Evolutionary conservation across 1,140 invertebrate species (phyloP), one percentile per base, ranked within the genome.

Genomic region (Drosophila nebulosa): DNA sequence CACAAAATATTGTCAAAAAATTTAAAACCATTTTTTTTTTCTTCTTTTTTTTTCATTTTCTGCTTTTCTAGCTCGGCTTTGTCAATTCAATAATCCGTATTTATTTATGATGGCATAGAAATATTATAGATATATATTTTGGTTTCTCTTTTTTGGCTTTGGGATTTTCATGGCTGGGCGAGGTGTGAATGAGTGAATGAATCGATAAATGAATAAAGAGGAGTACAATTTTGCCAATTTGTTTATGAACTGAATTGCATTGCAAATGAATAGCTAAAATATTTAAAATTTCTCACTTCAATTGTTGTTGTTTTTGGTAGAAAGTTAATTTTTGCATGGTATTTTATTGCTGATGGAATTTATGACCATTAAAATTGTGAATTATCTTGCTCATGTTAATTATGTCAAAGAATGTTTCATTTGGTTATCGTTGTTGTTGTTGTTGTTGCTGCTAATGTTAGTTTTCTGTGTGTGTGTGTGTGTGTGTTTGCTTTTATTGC

Each of bases 161-260:
- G 78, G 62, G n/a, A n/a, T 59, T 88, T 88, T 88, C 78, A 86
- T 81, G 74, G 74, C 64, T 61, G 61, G 59, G 55, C 30, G 21
- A 55, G 53, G 39, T 46, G 39, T 46, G 39, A 62, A 42, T 35
- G 30, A 36, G 50, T 52, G 59, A 64, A 68, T 35, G 30, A 36
- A 36, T 52, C 52, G 62, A 68, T 61, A 27, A 73, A 60, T 32
- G 57, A 2, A 60, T 32, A 53, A 2, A 51, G 50, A 50, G 51
- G 60, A 61, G 36, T 42, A 59, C 46, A 69, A 69, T 69, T 72
- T 36, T 36, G 26, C 42, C 56, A 55, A 74, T 74, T 73, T 10
- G 24, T 4, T 36, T 24, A 65, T 55, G 27, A 35, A 64, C 24
- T 51, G 21, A 55, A 55, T 9, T 32, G 52, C 26, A 55, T 55